Conservation (phyloP, 1,140 invertebrate species). For the Drosophila mojavensis region DNA sequence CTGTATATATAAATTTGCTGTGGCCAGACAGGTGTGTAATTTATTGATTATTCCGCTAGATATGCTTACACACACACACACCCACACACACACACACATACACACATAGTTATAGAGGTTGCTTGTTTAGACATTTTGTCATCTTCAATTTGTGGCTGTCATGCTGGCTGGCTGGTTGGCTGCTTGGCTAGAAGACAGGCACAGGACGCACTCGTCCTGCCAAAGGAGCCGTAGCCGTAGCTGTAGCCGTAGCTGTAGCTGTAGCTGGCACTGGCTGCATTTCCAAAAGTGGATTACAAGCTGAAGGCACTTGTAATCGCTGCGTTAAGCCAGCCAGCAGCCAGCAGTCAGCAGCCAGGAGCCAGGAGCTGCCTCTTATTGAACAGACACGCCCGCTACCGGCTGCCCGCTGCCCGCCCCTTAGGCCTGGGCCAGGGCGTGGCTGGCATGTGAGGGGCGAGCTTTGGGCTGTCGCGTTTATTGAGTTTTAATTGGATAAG, state of each 20-base stretch:
- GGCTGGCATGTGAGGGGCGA: constrained; percentile 64
- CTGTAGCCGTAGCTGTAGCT: not conserved
- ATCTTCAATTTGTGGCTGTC: constrained; percentile 83
- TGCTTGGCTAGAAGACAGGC: constrained; percentile 53
- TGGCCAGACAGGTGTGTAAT: constrained; percentile 82
- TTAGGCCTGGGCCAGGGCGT: constrained; percentile 27
- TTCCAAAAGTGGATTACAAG: constrained; percentile 82
- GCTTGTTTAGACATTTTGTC: constrained; percentile 83
- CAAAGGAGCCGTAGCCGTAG: not conserved
- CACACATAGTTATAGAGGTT: constrained; percentile 15
- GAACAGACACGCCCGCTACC: constrained; percentile 40
- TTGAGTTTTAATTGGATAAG: constrained; percentile 83
- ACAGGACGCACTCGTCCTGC: constrained; percentile 6
- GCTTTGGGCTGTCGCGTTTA: constrained; percentile 53
- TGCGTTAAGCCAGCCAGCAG: constrained; percentile 70
- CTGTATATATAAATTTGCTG: constrained; percentile 54
- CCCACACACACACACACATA: too few species aligned
- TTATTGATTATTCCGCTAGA: constrained; percentile 82
- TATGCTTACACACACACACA: constrained; percentile 44
- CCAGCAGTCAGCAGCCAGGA: not conserved
- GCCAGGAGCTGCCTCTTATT: constrained; percentile 50
- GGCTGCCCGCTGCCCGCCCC: too few species aligned
- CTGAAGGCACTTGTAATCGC: constrained; percentile 81
- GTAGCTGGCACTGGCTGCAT: constrained; percentile 55
- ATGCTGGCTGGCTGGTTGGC: constrained; percentile 71